Percentiles rank a stretch among this genome's conserved stretches.
Conservation (phyloP, 2,797 vertebrate genomes). For the Pangasius larnaudii region DNA sequence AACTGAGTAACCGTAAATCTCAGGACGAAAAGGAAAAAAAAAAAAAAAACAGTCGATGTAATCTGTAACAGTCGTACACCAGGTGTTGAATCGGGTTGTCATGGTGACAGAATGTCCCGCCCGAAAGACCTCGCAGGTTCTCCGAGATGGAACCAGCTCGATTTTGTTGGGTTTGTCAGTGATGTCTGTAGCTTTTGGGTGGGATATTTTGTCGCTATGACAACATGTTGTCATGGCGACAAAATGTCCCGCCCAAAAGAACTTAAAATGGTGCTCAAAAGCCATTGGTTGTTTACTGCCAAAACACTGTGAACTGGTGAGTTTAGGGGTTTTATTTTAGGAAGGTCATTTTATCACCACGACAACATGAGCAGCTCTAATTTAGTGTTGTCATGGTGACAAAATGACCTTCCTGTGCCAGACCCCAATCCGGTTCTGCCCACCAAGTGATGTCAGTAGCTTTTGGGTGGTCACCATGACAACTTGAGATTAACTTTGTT, state of each 20-base stretch:
- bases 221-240: neutral
- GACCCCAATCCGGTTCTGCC: neutral
- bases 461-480: neutral
- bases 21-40: too few relatives aligned
- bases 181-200: neutral
- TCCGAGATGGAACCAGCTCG: neutral
- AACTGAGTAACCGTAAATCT: neutral
- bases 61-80: neutral
- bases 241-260: neutral
- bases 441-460: neutral
- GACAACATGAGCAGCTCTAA: neutral
- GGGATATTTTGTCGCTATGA: neutral
- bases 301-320: neutral
- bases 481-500: neutral
- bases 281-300: neutral
- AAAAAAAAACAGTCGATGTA: neutral
- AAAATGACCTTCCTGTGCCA: neutral
- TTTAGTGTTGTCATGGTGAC: neutral
- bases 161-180: neutral
- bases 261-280: neutral
- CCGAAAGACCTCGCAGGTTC: neutral
- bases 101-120: neutral
- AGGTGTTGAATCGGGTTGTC: neutral
- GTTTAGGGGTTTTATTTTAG: neutral
- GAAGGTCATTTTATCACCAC: neutral